Conservation (phyloP, 1,140 invertebrate genomes). For the Trichonephila clavata region DNA sequence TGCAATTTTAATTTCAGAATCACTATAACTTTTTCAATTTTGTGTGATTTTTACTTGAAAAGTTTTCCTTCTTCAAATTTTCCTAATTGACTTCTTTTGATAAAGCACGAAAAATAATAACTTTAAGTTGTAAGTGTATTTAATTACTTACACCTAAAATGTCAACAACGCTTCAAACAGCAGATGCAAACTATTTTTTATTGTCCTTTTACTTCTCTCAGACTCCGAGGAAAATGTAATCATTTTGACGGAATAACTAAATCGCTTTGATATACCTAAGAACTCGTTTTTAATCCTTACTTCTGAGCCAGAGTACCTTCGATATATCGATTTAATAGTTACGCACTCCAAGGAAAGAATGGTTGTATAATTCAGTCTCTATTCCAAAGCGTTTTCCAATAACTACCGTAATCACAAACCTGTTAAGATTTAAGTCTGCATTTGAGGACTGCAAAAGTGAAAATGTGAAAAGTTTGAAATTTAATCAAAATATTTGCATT, state of each 20-base stretch:
- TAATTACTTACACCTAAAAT: not conserved
- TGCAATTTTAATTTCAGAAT: too few relatives aligned
- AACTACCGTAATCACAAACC: not conserved
- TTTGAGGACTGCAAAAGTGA: not conserved
- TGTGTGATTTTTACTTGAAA: too few relatives aligned
- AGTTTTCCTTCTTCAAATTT: too few relatives aligned
- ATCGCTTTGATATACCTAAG: not conserved
- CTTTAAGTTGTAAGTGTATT: not conserved
- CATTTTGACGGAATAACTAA: not conserved
- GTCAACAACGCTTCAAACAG: not conserved
- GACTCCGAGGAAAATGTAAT: not conserved
- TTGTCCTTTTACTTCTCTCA: not conserved
- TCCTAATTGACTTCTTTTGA: too few relatives aligned
- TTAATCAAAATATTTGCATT: too few relatives aligned
- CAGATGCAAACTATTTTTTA: not conserved
- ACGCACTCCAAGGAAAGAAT: not conserved
- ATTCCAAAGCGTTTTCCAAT: conserved; percentile 22
- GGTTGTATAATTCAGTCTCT: not conserved
- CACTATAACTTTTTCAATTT: too few relatives aligned
- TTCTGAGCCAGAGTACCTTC: not conserved
- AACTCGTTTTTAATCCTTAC: not conserved
- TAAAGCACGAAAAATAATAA: not conserved
- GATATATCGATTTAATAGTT: not conserved
- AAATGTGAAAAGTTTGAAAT: not conserved
- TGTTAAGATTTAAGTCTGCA: not conserved